Conservation (phyloP, 2,888 invertebrate genomes). For the Drepanosiphum platanoidis region DNA sequence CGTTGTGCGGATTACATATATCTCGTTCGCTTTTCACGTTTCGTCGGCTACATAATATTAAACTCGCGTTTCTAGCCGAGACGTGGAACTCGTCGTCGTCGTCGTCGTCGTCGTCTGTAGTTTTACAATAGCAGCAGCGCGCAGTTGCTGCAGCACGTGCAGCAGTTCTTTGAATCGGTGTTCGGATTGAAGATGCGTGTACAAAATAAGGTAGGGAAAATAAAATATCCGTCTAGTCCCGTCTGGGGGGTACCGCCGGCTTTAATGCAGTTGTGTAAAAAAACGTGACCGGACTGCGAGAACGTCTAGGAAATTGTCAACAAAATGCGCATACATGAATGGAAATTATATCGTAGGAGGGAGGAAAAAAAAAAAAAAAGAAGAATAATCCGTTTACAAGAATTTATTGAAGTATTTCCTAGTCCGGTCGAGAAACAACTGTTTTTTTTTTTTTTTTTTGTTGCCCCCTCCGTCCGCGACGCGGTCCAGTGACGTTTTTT, state of each 20-base stretch:
- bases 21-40: not conserved
- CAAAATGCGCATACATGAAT: conserved; percentile 59
- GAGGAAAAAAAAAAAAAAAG: conserved; percentile 45
- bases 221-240: conserved; percentile 45
- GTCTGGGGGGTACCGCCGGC: conserved; percentile 32
- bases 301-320: conserved; percentile 60
- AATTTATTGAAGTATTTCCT: conserved; percentile 42
- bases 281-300: conserved; percentile 59
- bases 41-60: not conserved
- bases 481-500: conserved; percentile 35
- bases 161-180: conserved; percentile 37
- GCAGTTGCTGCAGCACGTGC: conserved; percentile 43
- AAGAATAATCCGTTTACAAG: conserved; percentile 31
- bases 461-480: no score
- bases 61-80: not conserved
- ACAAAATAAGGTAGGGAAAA: conserved; percentile 48
- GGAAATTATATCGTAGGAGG: conserved; percentile 44
- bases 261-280: conserved; percentile 54
- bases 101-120: conserved; percentile 1
- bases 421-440: conserved; percentile 23
- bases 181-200: conserved; percentile 48
- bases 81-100: not conserved
- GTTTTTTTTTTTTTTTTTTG: no score
- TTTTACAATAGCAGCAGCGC: conserved; percentile 37
- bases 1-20: no score